phyloP scores from a whole-genome alignment of 2,797 vertebrate species.

The Oryzias sinensis region DNA sequence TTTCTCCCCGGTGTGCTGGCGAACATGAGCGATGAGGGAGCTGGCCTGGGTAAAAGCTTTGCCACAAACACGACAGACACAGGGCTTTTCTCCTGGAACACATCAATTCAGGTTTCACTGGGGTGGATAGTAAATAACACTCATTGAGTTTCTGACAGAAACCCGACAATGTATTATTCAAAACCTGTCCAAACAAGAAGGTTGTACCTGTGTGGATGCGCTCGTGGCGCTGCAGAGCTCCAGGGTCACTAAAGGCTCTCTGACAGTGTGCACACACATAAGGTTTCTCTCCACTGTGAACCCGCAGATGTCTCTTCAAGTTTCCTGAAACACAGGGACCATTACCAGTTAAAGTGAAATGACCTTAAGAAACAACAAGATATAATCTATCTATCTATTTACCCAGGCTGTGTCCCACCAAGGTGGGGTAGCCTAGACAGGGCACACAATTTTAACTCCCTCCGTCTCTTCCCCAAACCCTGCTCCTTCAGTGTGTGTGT shows the following conservation, averaged over 20 bases:
- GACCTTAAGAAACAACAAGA: not conserved
- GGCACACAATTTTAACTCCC: too few species aligned
- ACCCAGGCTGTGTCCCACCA: too few species aligned
- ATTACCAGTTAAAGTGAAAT: not conserved
- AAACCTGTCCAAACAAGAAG: not conserved
- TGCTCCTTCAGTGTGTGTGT: too few species aligned
- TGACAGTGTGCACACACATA: slow-evolving; percentile 93
- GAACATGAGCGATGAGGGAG: slow-evolving; percentile 96
- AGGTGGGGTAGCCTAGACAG: too few species aligned
- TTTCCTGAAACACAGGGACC: slow-evolving; percentile 79
- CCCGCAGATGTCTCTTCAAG: slow-evolving; percentile 93
- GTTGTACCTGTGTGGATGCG: slow-evolving; percentile 94
- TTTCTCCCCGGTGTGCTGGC: slow-evolving; percentile 97
- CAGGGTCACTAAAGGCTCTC: slow-evolving; percentile 94
- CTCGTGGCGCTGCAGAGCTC: slow-evolving; percentile 92
- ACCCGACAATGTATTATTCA: not conserved
- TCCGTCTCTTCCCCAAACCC: too few species aligned
- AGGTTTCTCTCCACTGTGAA: slow-evolving; percentile 97
- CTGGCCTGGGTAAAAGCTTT: slow-evolving; percentile 98
- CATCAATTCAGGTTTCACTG: not conserved
- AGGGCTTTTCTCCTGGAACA: slow-evolving; percentile 92
- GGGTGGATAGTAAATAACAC: not conserved
- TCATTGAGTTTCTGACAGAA: not conserved
- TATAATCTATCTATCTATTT: too few species aligned
- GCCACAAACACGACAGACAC: slow-evolving; percentile 91